Evolutionary conservation across 2,797 vertebrate species (phyloP), one percentile per base, ranked within the genome.

Genomic region (Phalanger gymnotis): DNA sequence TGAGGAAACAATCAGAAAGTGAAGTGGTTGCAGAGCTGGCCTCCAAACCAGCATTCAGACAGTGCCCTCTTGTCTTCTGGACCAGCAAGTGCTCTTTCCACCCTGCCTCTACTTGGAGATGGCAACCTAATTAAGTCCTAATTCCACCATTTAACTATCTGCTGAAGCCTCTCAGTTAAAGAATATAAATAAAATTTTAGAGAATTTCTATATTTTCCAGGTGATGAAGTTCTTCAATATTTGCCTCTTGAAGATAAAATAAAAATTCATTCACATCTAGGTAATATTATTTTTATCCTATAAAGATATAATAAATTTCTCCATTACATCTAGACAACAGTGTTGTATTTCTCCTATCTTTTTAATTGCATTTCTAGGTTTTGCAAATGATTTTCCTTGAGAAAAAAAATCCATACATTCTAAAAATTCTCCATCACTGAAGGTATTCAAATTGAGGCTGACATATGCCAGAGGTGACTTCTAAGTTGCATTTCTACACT

Each of bases 221-320:
- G 22, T 57, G 61, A 94, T 87, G 7, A 92, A 96, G 93, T 87
- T 27, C 53, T 94, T 90, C 10, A 96, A 61, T 30, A 87, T 55
- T 4, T 95, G 30, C 34, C 94, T 94, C 93, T 56, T 90, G 54
- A 95, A 95, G 34, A 94, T 2, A 90, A 87, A 87, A 27, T 27
- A 87, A 87, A 87, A 87, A 12, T 66, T 22, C 5, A 51, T 30
- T 96, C 92, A 34, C 53, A 58, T 90, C 47, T 53, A 52, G 53
- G 11, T 90, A 89, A 55, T 16, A 90, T 57, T 94, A 53, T 91
- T 92, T 89, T 55, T 93, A 94, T 94, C 16, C 34, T 40, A n/a
- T 81, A 90, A 54, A 27, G 40, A 91, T 16, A 47, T 40, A 94
- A 92, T 16, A 87, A 81, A 47, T 87, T 27, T 87, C 73, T 87